Percentiles rank a stretch among this genome's conserved stretches.
phyloP scores from a whole-genome alignment of 2,113 vertebrate genomes.

The Xyrauchen texanus region DNA sequence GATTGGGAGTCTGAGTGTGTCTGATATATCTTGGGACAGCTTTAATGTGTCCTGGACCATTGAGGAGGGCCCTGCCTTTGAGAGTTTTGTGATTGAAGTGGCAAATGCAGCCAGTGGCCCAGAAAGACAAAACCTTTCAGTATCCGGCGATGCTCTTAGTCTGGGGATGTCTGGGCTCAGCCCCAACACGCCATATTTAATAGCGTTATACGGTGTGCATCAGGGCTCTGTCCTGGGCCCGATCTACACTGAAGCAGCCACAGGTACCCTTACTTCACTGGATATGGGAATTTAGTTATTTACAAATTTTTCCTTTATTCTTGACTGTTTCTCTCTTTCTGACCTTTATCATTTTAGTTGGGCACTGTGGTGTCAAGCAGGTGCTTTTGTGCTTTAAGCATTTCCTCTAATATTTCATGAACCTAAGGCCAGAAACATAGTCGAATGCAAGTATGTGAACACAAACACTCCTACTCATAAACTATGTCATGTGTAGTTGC shows the following conservation, averaged over 20 bases:
- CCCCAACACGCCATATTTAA: constrained; percentile 79
- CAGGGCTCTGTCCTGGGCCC: constrained; percentile 77
- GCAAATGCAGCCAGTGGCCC: constrained; percentile 74
- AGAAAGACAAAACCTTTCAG: constrained; percentile 73
- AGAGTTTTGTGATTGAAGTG: constrained; percentile 89
- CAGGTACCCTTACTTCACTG: constrained; percentile 71
- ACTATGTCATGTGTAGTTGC: no score
- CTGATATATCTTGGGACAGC: constrained; percentile 83
- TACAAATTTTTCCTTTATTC: background rate
- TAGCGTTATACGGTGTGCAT: constrained; percentile 82
- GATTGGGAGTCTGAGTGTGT: constrained; percentile 77
- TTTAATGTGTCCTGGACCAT: constrained; percentile 89
- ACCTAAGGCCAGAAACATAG: no score
- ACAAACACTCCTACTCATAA: no score
- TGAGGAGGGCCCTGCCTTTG: constrained; percentile 72
- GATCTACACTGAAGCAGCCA: constrained; percentile 76
- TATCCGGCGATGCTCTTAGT: constrained; percentile 77
- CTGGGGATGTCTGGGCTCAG: constrained; percentile 79
- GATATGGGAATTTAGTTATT: background rate
- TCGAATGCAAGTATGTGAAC: no score
- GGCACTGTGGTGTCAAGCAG: constrained; percentile 48
- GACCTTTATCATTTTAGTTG: constrained; percentile 39
- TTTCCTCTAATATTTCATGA: constrained; percentile 8
- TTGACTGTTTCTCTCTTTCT: constrained; percentile 1
- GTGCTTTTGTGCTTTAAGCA: background rate